A percentile compares a stretch with the other conserved stretches of the same genome.
Evolutionary conservation across 2,113 vertebrate genomes (phyloP).

Genomic region (Calyptommatus sinebrachiatus): DNA sequence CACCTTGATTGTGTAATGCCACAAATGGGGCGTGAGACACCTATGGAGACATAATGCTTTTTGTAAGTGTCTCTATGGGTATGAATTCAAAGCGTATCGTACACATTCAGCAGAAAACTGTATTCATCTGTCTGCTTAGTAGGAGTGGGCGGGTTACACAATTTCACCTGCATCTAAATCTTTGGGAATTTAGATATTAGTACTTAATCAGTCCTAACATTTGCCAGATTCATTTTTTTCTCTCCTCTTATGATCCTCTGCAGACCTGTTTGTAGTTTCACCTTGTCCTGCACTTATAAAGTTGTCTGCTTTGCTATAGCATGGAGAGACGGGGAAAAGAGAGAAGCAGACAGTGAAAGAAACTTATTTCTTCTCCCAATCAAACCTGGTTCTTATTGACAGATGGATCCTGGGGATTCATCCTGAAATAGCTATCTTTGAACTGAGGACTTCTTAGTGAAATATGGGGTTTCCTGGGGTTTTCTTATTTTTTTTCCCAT

Average conservation of each 20-base stretch:
- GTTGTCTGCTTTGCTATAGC: constrained; percentile 59
- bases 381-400: constrained; percentile 73
- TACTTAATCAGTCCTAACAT: constrained; percentile 10
- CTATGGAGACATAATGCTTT: too few relatives aligned
- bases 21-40: too few relatives aligned
- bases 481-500: constrained; percentile 69
- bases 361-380: constrained; percentile 64
- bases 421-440: constrained; percentile 73
- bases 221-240: constrained; percentile 21
- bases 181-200: background rate
- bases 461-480: constrained; percentile 73
- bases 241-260: background rate
- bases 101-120: background rate
- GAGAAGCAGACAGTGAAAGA: background rate
- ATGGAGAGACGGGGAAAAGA: constrained; percentile 12
- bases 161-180: background rate
- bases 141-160: background rate
- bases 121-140: background rate
- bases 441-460: constrained; percentile 75
- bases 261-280: constrained; percentile 54
- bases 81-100: too few relatives aligned
- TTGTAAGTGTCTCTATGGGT: too few relatives aligned
- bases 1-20: too few relatives aligned
- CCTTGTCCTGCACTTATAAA: constrained; percentile 68
- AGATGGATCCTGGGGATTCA: constrained; percentile 75